These are phyloP conservation scores for Catharus bicknelli DNA, from an alignment of 2,113 vertebrate genomes.

Conservation along the genomic window DNA sequence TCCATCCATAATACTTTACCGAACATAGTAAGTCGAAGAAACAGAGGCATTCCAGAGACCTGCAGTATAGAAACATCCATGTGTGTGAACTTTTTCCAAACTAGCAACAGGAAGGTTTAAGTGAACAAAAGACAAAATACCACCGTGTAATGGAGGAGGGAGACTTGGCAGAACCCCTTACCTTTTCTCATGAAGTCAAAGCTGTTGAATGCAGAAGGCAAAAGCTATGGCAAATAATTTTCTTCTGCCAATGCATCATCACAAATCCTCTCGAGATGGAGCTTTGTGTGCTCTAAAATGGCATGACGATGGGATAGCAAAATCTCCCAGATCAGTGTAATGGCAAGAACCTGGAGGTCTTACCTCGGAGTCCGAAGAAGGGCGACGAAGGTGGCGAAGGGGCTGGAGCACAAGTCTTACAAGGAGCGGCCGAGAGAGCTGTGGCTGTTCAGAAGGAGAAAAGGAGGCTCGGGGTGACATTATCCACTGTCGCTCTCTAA, in stretches of 20 bases:
- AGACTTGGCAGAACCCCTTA: not conserved
- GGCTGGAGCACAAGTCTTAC: not conserved
- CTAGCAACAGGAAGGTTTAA: not conserved
- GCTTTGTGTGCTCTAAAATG: not conserved
- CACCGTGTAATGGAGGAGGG: accelerated
- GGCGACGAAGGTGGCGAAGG: accelerated
- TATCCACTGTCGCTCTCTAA: too few species aligned
- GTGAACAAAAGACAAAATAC: not conserved
- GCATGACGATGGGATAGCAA: accelerated
- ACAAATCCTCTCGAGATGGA: not conserved
- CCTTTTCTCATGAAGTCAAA: not conserved
- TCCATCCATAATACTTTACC: not conserved
- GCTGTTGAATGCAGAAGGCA: not conserved
- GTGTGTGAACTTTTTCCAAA: not conserved
- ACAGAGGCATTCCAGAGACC: not conserved
- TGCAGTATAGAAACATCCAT: not conserved
- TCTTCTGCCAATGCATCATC: not conserved
- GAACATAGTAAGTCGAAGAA: not conserved
- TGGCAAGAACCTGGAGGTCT: not conserved
- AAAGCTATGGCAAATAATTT: accelerated
- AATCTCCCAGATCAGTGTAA: not conserved
- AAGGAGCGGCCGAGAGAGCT: not conserved
- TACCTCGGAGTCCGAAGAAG: not conserved
- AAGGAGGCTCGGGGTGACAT: too few species aligned
- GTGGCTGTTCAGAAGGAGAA: not conserved